Percentiles rank a stretch among this genome's conserved stretches.
Evolutionary conservation across 2,113 vertebrate genomes (phyloP).

Genomic region (Ascaphus truei): DNA sequence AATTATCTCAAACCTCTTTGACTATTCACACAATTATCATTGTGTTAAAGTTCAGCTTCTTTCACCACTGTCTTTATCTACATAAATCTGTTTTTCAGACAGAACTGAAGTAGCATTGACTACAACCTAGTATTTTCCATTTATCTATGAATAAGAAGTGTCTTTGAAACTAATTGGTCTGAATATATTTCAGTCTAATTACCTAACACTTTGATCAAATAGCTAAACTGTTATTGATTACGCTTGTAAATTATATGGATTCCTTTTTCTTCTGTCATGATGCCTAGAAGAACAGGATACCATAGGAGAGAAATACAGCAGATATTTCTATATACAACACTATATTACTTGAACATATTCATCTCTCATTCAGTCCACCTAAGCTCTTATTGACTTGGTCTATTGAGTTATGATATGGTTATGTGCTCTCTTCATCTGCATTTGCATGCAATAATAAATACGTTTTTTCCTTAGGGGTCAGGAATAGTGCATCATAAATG

Average conservation of each 20-base stretch:
- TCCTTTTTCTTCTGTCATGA: neutral
- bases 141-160: conserved; percentile 1
- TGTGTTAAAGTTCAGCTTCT: neutral
- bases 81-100: neutral
- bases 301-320: too few species aligned
- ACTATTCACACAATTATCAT: neutral
- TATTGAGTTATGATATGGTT: too few species aligned
- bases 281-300: too few species aligned
- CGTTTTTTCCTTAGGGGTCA: too few species aligned
- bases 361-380: too few species aligned
- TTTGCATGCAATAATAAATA: too few species aligned
- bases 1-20: conserved; percentile 4
- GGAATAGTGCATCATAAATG: too few species aligned
- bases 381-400: too few species aligned
- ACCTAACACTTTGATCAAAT: conserved; percentile 15
- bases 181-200: conserved; percentile 23
- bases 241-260: conserved; percentile 11
- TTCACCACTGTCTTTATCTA: neutral
- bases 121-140: conserved; percentile 6
- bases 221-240: conserved; percentile 24
- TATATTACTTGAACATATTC: too few species aligned
- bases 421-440: too few species aligned
- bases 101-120: neutral
- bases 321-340: too few species aligned
- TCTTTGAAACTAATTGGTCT: conserved; percentile 27